Base-by-base conservation (phyloP, 2,797 vertebrate genomes). In the Phylloscopus collybita region DNA sequence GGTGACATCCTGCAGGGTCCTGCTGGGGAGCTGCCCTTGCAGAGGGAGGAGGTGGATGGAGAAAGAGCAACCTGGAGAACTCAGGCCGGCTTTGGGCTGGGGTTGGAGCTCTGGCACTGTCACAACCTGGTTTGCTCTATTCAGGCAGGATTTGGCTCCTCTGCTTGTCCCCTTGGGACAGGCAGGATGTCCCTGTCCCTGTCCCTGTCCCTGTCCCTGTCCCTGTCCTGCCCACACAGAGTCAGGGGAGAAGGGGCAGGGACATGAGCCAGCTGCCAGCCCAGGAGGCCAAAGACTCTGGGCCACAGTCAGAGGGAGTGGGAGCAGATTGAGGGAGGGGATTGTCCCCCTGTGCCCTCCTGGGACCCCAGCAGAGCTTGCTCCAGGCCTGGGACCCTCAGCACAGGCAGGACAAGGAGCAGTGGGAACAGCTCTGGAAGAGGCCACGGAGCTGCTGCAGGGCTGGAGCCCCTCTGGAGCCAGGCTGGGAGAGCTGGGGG, bases 361-460 rank as follows among this genome's bases (percentile, higher is more conserved):
- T 7, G 69, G 53, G 53, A 34, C 17, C 47, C 13, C 53, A 38
- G 14, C 61, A 74, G 34, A 27, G 40, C n/a, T 72, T 14, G 1
- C n/a, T 30, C 61, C 61, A 34, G n/a, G 9, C n/a, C 29, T 15
- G 76, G 45, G 13, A 6, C 12, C 16, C 27, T 50, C 45, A 59
- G n/a, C 60, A 36, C 44, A 18, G 25, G 29, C 29, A 45, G 16
- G 38, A 60, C 21, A 19, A 0, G 1, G 40, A 60, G 17, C n/a
- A 60, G 29, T 1, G 13, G 17, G 45, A 30, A 1, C 8, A 10
- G 2, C 13, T 5, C n/a, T 70, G 45, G 45, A 60, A 7, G 45
- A 51, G 32, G 6, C 13, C n/a, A 25, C 0, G 0, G 53, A 30
- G n/a, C 0, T 66, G 32, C 38, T 38, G 38, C 29, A 66, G 53